These are phyloP conservation scores for Alosa sapidissima DNA, from an alignment of 2,797 vertebrate species.

Conservation along the genomic window DNA sequence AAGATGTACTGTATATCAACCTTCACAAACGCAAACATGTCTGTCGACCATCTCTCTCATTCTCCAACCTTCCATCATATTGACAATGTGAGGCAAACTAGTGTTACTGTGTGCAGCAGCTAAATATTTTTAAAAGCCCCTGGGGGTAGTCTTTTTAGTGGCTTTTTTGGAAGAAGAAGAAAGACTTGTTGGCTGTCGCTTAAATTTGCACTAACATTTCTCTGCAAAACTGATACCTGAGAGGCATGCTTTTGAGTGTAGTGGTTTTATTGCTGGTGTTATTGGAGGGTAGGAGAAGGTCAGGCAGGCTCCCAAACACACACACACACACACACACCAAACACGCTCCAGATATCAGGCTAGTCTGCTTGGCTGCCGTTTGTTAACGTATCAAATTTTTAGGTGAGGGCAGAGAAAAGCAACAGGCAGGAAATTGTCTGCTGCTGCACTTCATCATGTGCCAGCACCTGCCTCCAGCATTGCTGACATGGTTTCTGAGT, in stretches of 20 bases:
- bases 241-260: slow-evolving; percentile 9
- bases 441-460: not conserved
- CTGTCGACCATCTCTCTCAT: not conserved
- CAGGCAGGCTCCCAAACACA: not conserved
- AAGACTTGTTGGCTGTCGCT: slow-evolving; percentile 2
- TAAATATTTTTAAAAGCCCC: slow-evolving; percentile 1
- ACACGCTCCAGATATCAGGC: not conserved
- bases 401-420: not conserved
- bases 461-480: not conserved
- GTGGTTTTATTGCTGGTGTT: slow-evolving; percentile 6
- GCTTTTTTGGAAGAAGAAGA: not conserved
- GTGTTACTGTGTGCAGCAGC: not conserved
- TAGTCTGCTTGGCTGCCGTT: slow-evolving; percentile 11
- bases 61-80: not conserved
- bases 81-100: not conserved
- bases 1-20: not conserved
- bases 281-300: slow-evolving; percentile 14
- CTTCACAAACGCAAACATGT: not conserved
- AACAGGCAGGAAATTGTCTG: not conserved
- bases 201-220: not conserved
- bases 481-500: slow-evolving; percentile 3
- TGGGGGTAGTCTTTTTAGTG: not conserved
- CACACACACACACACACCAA: slow-evolving; percentile 19
- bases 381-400: not conserved
- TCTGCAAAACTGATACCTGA: not conserved